Evolutionary conservation across 2,797 vertebrate genomes (phyloP), one percentile per base, ranked within the genome.

Genomic region (Schizopygopsis malacanthus): DNA sequence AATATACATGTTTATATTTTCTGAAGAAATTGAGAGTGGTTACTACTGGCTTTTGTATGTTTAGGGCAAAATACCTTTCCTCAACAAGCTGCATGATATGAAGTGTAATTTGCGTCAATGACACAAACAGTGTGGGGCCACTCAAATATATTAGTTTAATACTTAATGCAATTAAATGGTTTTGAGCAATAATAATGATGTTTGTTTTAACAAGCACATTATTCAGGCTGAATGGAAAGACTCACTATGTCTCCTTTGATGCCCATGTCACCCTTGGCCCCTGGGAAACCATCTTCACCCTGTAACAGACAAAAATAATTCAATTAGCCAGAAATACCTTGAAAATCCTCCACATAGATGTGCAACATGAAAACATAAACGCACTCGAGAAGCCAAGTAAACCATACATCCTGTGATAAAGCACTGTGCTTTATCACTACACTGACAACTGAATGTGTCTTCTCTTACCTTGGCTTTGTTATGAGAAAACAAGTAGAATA

Each of bases 221-320:
- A 65, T 83, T 83, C 12, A 11, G 43, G 9, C 11, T 63, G 18
- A 33, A 69, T 61, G 13, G 39, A 80, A 73, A 75, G 9, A 75
- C 96, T 96, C 93, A 98, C 97, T 94, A 93, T 92, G 88, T 99
- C 97, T 93, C 97, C 97, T 78, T 95, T 96, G 85, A 93, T 86
- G 47, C 97, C 97, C 92, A 94, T 95, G 79, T 98, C 97, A 61
- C 97, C 97, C 94, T 97, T 98, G 90, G 95, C 94, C 85, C 97
- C 97, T 0, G 96, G 96, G 88, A 98, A 98, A 83, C 97, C 97
- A 28, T 97, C 97, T 94, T 97, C 97, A 91, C 97, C 97, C 97
- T 98, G 91, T 47, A 56, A 80, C 69, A 54, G 71, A 71, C 73
- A 82, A 89, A 79, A 84, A 54, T 84, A 45, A 82, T 69, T 75